These are phyloP conservation scores for Pediacus dermestoides DNA, from an alignment of 2,888 invertebrate genomes.

Conservation along the genomic window DNA sequence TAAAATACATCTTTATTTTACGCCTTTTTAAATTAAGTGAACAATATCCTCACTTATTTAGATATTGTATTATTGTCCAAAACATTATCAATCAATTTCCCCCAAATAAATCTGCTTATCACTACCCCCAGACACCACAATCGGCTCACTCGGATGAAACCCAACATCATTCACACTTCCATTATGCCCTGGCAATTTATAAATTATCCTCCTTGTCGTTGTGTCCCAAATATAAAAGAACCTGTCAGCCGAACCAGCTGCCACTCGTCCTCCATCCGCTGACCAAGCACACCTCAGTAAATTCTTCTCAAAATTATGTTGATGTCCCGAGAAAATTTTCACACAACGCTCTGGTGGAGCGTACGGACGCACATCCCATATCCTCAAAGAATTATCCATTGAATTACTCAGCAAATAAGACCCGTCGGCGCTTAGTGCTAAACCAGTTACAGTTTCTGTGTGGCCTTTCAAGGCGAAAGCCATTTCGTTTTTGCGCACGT, in stretches of 20 bases:
- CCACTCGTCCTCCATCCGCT: slow-evolving; percentile 84
- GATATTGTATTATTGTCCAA: too few relatives aligned
- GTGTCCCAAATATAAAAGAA: slow-evolving; percentile 98
- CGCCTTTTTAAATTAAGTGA: too few relatives aligned
- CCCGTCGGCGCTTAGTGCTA: slow-evolving; percentile 79
- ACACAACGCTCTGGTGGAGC: slow-evolving; percentile 91
- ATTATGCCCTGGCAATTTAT: slow-evolving; percentile 96
- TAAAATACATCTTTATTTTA: too few relatives aligned
- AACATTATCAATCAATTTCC: slow-evolving; percentile 71
- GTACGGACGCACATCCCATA: slow-evolving; percentile 97
- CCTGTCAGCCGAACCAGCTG: slow-evolving; percentile 92
- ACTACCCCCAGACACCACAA: slow-evolving; percentile 89
- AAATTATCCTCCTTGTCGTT: slow-evolving; percentile 82
- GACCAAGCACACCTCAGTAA: slow-evolving; percentile 92
- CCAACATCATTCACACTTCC: slow-evolving; percentile 96
- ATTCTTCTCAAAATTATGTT: slow-evolving; percentile 98
- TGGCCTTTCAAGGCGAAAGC: slow-evolving; percentile 87
- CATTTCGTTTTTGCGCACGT: slow-evolving; percentile 82
- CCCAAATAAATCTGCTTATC: slow-evolving; percentile 95
- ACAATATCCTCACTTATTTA: too few relatives aligned
- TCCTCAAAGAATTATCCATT: slow-evolving; percentile 93
- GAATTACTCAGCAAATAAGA: slow-evolving; percentile 91
- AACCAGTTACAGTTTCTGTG: slow-evolving; percentile 90
- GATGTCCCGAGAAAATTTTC: slow-evolving; percentile 76
- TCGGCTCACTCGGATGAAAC: slow-evolving; percentile 91